phyloP scores from a whole-genome alignment of 2,113 vertebrate genomes.

The Laticauda colubrina region DNA sequence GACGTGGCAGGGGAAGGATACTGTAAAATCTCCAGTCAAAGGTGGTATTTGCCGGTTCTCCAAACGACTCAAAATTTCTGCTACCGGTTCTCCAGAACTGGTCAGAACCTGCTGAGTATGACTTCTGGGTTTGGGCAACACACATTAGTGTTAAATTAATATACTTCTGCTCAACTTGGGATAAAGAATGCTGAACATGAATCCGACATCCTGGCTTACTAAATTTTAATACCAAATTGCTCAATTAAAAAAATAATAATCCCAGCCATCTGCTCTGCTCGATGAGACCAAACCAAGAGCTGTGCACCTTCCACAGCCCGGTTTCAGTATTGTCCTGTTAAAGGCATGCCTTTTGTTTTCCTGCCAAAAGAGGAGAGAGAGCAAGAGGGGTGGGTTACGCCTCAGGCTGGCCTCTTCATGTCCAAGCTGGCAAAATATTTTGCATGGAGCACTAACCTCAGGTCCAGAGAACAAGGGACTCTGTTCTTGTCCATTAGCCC shows the following conservation, averaged over 20 bases:
- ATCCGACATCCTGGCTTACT: neutral
- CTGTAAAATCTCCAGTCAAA: too few relatives aligned
- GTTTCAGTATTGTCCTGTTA: neutral
- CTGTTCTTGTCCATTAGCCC: conserved; percentile 1
- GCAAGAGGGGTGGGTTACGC: neutral
- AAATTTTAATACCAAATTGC: conserved; percentile 9
- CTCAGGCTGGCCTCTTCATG: neutral
- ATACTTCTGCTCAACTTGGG: neutral
- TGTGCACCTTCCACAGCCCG: neutral
- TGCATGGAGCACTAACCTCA: neutral
- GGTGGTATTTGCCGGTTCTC: too few relatives aligned
- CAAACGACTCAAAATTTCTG: too few relatives aligned
- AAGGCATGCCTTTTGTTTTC: neutral
- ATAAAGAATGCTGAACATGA: neutral
- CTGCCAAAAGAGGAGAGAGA: neutral
- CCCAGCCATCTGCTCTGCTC: neutral
- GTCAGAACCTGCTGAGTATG: too few relatives aligned
- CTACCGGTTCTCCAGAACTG: too few relatives aligned
- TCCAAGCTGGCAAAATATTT: neutral
- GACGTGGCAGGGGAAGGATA: too few relatives aligned
- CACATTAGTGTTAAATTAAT: neutral
- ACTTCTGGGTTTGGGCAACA: neutral
- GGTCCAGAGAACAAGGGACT: neutral
- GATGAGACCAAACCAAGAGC: neutral
- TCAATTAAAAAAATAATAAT: neutral